phyloP scores from a whole-genome alignment of 2,113 vertebrate genomes.

The Pseudorectes ferrugineus region DNA sequence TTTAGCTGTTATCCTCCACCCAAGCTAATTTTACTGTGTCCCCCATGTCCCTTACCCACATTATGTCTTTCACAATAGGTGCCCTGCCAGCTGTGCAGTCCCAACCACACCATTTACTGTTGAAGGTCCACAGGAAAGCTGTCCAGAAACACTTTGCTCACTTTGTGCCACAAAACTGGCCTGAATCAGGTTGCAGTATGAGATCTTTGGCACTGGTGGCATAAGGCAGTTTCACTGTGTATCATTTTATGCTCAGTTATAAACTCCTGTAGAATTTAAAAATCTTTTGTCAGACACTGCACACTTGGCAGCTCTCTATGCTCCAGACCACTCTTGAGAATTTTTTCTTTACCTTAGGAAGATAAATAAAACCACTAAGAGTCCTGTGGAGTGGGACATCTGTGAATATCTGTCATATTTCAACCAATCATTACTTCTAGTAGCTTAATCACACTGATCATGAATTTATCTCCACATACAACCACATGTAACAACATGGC shows the following conservation, averaged over 20 bases:
- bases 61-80: accelerated
- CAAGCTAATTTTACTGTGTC: not conserved
- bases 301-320: not conserved
- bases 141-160: not conserved
- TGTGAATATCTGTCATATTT: not conserved
- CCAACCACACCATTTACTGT: not conserved
- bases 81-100: not conserved
- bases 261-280: not conserved
- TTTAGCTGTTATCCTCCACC: not conserved
- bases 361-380: not conserved
- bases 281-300: not conserved
- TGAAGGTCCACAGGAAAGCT: not conserved
- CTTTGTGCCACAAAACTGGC: not conserved
- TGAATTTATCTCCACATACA: not conserved
- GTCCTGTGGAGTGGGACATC: not conserved
- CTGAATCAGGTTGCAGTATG: not conserved
- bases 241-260: not conserved
- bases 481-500: not conserved
- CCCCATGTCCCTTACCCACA: not conserved
- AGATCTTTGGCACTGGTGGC: not conserved
- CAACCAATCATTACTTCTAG: not conserved
- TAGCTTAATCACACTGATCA: not conserved
- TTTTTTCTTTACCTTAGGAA: not conserved
- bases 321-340: not conserved
- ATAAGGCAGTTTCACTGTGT: not conserved